These are phyloP conservation scores for Tragelaphus oryx DNA, from an alignment of 2,797 vertebrate species.

Conservation along the genomic window DNA sequence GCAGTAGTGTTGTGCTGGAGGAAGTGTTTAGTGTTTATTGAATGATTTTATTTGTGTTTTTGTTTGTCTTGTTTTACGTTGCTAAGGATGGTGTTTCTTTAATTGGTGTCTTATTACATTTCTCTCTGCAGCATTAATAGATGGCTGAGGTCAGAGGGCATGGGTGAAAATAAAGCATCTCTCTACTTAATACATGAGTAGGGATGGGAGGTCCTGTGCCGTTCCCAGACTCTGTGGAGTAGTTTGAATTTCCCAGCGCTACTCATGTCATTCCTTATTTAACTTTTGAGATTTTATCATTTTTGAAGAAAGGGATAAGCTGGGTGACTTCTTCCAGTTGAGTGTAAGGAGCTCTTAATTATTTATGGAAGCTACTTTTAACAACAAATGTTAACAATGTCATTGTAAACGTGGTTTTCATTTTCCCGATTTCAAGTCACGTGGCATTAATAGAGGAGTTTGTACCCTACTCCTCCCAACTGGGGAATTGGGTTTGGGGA, in stretches of 20 bases:
- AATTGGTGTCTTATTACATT: not conserved
- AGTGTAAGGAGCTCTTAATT: not conserved
- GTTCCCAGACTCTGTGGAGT: not conserved
- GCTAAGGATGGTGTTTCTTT: not conserved
- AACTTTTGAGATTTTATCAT: not conserved
- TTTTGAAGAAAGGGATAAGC: not conserved
- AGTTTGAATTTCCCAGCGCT: not conserved
- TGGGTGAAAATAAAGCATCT: accelerated
- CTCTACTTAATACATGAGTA: not conserved
- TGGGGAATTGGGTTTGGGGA: not conserved
- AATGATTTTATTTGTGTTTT: not conserved
- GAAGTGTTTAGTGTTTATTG: not conserved
- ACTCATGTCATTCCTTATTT: not conserved
- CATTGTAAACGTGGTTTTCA: not conserved
- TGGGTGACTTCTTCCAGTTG: not conserved
- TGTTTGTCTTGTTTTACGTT: not conserved
- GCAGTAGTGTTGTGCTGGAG: not conserved
- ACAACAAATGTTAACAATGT: not conserved
- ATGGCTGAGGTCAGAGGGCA: not conserved
- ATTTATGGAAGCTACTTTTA: not conserved
- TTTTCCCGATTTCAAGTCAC: not conserved
- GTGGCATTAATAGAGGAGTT: not conserved
- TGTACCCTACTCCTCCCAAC: not conserved
- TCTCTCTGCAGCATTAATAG: not conserved
- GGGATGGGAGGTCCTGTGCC: not conserved